Evolutionary conservation across 2,888 invertebrate species (phyloP).

Genomic region (Sclerodermus sp.): DNA sequence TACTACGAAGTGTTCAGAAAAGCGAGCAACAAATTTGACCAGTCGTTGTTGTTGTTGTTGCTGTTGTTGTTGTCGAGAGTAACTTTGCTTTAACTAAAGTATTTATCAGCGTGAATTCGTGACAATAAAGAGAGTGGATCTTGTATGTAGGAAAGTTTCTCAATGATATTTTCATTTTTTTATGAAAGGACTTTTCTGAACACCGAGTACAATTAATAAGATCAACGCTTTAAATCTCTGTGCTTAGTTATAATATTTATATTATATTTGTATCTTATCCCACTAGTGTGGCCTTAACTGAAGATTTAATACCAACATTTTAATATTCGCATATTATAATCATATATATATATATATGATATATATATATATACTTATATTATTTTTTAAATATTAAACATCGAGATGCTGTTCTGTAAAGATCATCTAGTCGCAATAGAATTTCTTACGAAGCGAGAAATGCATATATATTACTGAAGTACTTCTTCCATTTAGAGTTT

Average conservation of each 20-base stretch:
- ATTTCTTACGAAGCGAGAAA: too few relatives aligned
- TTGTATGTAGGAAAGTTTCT: too few relatives aligned
- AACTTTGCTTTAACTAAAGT: not conserved
- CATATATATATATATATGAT: too few relatives aligned
- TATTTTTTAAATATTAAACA: too few relatives aligned
- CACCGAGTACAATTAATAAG: slow-evolving; percentile 15
- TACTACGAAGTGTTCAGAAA: slow-evolving; percentile 19
- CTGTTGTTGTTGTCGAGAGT: too few relatives aligned
- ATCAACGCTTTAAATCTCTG: slow-evolving; percentile 38
- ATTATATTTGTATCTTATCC: slow-evolving; percentile 53
- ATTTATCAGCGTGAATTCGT: not conserved
- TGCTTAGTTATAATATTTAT: slow-evolving; percentile 49
- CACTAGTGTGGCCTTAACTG: slow-evolving; percentile 57
- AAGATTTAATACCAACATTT: slow-evolving; percentile 39
- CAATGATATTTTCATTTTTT: too few relatives aligned
- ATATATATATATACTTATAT: not conserved
- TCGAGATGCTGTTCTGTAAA: too few relatives aligned
- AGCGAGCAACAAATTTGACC: slow-evolving; percentile 12
- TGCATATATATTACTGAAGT: not conserved
- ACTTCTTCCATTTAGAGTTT: not conserved
- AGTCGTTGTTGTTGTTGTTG: too few relatives aligned
- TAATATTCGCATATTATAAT: slow-evolving; percentile 28
- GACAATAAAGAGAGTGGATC: not conserved
- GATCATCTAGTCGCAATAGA: too few relatives aligned
- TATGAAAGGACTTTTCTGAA: slow-evolving; percentile 6